These are phyloP conservation scores for Argopecten irradians DNA, from an alignment of 1,140 invertebrate species.

Conservation along the genomic window DNA sequence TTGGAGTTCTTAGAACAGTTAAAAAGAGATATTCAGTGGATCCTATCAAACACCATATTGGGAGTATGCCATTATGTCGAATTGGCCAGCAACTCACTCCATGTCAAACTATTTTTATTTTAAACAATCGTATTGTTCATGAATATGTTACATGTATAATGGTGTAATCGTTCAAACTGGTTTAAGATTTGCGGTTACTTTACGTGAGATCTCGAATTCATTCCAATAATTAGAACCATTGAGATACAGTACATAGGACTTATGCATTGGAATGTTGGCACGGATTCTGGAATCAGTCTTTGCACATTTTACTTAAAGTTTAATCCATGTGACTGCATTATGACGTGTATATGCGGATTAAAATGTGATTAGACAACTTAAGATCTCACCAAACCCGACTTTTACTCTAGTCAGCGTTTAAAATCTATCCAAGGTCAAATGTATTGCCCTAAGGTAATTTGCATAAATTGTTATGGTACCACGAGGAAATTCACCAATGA, in stretches of 20 bases:
- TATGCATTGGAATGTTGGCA: neutral
- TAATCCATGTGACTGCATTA: neutral
- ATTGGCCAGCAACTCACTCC: no score
- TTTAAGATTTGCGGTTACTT: neutral
- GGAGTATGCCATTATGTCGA: no score
- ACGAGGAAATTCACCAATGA: no score
- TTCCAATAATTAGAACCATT: neutral
- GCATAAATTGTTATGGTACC: no score
- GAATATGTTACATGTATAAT: no score
- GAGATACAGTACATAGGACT: neutral
- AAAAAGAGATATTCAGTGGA: neutral
- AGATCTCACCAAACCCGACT: neutral
- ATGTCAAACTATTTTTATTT: neutral
- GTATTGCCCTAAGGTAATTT: no score
- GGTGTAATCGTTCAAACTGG: neutral
- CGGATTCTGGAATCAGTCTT: neutral
- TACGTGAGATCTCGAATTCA: neutral
- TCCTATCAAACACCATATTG: neutral
- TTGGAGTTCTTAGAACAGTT: neutral
- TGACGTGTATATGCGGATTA: neutral
- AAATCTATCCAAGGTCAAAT: no score
- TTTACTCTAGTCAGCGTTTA: neutral
- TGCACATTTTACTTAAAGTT: neutral
- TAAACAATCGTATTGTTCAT: neutral
- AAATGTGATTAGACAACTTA: neutral